Evolutionary conservation across 2,113 vertebrate genomes (phyloP).

Genomic region (Bucco capensis): DNA sequence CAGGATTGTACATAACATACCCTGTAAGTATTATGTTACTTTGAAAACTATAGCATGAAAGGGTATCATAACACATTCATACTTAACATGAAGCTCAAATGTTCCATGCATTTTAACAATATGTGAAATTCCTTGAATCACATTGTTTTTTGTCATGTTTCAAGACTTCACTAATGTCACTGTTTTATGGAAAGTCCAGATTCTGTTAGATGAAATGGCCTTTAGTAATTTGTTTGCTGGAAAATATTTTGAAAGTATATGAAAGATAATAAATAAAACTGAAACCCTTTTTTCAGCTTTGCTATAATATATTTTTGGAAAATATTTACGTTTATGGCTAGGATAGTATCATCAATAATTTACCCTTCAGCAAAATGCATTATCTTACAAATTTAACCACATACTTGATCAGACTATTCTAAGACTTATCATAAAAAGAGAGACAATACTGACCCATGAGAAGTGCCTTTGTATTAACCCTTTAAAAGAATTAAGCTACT

Average conservation of each 20-base stretch:
- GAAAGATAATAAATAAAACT: conserved; percentile 10
- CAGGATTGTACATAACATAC: not conserved
- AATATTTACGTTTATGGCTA: conserved; percentile 42
- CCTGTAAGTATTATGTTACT: not conserved
- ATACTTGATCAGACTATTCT: not conserved
- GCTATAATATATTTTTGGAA: conserved; percentile 17
- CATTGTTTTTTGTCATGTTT: not conserved
- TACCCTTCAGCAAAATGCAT: not conserved
- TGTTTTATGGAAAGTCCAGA: not conserved
- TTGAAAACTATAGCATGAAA: not conserved
- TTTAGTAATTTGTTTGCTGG: conserved; percentile 3
- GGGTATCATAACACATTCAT: not conserved
- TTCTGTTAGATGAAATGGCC: not conserved
- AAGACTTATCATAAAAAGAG: not conserved
- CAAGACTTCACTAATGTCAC: not conserved
- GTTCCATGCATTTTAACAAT: not conserved
- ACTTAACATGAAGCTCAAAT: not conserved
- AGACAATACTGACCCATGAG: not conserved
- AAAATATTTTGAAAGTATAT: conserved; percentile 6
- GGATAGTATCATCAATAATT: conserved; percentile 26
- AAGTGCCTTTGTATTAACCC: not conserved
- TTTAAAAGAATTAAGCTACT: not conserved
- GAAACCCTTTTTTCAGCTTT: not conserved
- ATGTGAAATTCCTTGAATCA: not conserved
- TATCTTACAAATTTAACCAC: conserved; percentile 30